phyloP scores from a whole-genome alignment of 1,140 invertebrate genomes.

The Lasioglossum albipes region DNA sequence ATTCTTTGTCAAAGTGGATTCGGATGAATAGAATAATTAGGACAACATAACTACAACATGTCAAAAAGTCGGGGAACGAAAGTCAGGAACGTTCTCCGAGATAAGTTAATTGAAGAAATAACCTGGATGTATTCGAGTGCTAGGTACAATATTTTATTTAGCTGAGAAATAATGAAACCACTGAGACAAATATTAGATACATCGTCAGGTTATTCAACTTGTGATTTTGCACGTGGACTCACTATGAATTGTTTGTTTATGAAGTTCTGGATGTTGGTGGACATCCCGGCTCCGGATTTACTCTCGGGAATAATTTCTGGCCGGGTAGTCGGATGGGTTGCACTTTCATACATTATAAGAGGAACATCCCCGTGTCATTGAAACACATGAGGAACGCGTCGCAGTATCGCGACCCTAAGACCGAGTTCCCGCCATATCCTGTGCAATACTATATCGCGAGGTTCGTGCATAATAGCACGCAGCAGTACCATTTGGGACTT shows the following conservation, averaged over 20 bases:
- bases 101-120: too few species aligned
- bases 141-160: too few species aligned
- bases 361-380: slow-evolving; percentile 57
- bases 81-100: too few species aligned
- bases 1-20: too few species aligned
- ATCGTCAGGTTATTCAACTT: too few species aligned
- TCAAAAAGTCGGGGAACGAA: too few species aligned
- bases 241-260: slow-evolving; percentile 9
- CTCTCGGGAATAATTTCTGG: slow-evolving; percentile 81
- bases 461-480: slow-evolving; percentile 76
- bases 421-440: slow-evolving; percentile 76
- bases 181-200: too few species aligned
- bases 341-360: slow-evolving; percentile 62
- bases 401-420: slow-evolving; percentile 57
- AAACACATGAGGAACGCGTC: slow-evolving; percentile 62
- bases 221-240: too few species aligned
- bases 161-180: too few species aligned
- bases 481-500: slow-evolving; percentile 74
- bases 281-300: slow-evolving; percentile 73
- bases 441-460: slow-evolving; percentile 74
- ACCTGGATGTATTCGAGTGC: too few species aligned
- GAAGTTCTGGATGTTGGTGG: slow-evolving; percentile 80
- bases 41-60: too few species aligned
- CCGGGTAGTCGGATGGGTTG: slow-evolving; percentile 77
- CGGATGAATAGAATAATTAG: too few species aligned